Evolutionary conservation across 2,888 invertebrate genomes (phyloP).

Genomic region (Mamestra brassicae): DNA sequence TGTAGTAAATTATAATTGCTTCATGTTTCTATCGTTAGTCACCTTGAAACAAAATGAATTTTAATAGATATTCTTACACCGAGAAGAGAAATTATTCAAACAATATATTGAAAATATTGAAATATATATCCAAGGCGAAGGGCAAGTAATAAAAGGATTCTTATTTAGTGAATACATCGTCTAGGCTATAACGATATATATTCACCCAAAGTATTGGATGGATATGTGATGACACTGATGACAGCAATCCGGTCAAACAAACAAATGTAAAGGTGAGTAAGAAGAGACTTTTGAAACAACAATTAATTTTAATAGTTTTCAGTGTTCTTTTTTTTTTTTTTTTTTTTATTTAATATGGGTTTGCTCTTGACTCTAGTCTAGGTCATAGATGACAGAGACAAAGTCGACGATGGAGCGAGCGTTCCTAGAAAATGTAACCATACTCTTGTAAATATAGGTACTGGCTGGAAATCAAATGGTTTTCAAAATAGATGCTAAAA

Average conservation of each 20-base stretch:
- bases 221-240: no score
- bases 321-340: no score
- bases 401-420: no score
- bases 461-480: background rate
- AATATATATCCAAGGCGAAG: background rate
- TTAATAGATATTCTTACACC: conserved; percentile 13
- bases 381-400: no score
- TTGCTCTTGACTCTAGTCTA: no score
- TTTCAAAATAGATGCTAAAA: background rate
- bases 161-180: background rate
- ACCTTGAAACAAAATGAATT: background rate
- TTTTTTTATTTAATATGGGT: no score
- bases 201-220: background rate
- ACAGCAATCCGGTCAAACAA: no score
- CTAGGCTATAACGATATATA: background rate
- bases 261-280: no score
- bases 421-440: no score
- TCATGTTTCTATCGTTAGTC: conserved; percentile 23
- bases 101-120: background rate
- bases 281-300: no score
- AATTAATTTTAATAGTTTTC: background rate
- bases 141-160: background rate
- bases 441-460: no score
- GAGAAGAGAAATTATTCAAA: background rate
- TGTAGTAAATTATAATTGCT: conserved; percentile 55